phyloP scores from a whole-genome alignment of 1,140 invertebrate species.

The Ceratina australensis region DNA sequence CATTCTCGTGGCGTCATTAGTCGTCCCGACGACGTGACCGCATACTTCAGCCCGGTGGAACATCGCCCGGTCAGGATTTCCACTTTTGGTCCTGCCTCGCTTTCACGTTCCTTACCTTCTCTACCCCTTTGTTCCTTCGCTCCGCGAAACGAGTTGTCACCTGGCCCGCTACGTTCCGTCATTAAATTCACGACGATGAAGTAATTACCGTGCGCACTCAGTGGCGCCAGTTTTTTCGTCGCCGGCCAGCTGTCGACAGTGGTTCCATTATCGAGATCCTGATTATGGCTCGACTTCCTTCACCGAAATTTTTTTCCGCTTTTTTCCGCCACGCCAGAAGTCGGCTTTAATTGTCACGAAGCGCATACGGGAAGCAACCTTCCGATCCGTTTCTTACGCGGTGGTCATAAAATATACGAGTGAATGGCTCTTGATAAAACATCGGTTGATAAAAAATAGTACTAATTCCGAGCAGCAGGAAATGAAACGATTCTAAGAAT shows the following conservation, averaged over 20 bases:
- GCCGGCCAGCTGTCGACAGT: not conserved
- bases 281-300: conserved; percentile 10
- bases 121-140: not conserved
- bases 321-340: conserved; percentile 1
- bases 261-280: conserved; percentile 42
- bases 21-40: conserved; percentile 70
- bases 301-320: not conserved
- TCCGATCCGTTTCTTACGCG: not conserved
- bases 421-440: too few species aligned
- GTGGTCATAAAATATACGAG: too few species aligned
- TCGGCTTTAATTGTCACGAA: conserved; percentile 26
- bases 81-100: not conserved
- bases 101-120: conserved; percentile 12
- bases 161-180: conserved; percentile 1
- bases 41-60: conserved; percentile 66
- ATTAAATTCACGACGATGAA: not conserved
- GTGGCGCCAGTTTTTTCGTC: conserved; percentile 11
- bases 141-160: conserved; percentile 42
- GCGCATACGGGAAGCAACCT: not conserved
- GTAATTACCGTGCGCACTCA: conserved; percentile 45
- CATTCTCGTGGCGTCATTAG: conserved; percentile 74
- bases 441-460: not conserved
- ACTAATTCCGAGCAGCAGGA: not conserved
- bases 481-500: not conserved
- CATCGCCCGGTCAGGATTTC: not conserved